These are phyloP conservation scores for Drosophila nannoptera DNA, from an alignment of 1,140 invertebrate genomes.

Conservation along the genomic window DNA sequence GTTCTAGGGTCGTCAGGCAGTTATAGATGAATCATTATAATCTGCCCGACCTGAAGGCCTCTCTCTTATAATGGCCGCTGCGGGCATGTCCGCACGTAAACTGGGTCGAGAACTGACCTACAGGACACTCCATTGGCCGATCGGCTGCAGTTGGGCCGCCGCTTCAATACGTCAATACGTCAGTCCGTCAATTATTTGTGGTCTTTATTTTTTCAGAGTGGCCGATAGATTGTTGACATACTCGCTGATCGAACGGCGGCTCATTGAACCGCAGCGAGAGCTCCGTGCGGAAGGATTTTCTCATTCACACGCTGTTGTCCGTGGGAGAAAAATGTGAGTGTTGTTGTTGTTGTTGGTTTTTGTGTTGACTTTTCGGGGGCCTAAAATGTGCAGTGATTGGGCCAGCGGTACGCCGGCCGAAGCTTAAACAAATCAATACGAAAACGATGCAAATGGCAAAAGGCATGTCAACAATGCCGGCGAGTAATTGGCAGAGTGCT, in stretches of 20 bases:
- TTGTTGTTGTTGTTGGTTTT: conserved; percentile 12
- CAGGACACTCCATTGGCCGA: conserved; percentile 25
- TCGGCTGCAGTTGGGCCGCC: neutral
- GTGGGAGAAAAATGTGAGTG: conserved; percentile 70
- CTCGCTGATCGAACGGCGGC: conserved; percentile 41
- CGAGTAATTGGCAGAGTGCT: conserved; percentile 70
- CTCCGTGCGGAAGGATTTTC: conserved; percentile 23
- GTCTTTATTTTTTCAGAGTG: neutral
- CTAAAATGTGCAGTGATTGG: conserved; percentile 44
- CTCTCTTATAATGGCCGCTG: neutral
- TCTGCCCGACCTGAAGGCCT: too few species aligned
- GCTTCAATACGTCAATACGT: neutral
- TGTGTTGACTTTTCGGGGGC: conserved; percentile 24
- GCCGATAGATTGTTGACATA: conserved; percentile 73
- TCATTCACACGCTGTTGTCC: conserved; percentile 67
- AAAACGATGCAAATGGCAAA: conserved; percentile 76
- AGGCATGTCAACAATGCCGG: conserved; percentile 71
- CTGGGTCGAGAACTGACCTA: conserved; percentile 74
- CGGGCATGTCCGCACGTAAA: conserved; percentile 46
- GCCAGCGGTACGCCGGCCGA: neutral
- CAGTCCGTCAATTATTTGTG: neutral
- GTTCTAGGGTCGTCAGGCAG: too few species aligned
- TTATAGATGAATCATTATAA: too few species aligned
- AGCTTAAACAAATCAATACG: conserved; percentile 76
- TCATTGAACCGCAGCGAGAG: conserved; percentile 43